phyloP scores from a whole-genome alignment of 2,888 invertebrate genomes.

The Sesia bembeciformis region DNA sequence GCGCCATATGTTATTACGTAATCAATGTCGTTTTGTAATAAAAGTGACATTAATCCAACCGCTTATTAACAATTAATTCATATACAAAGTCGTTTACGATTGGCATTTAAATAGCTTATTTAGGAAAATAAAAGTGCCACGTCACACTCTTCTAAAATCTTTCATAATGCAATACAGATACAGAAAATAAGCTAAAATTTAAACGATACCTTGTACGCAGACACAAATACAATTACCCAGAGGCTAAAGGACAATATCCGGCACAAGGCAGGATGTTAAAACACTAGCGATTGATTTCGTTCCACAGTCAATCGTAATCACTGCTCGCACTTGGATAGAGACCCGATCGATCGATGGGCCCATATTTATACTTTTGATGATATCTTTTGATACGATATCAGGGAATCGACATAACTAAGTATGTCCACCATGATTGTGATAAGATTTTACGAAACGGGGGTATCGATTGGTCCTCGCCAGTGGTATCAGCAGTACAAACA shows the following conservation, averaged over 20 bases:
- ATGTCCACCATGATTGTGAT: conserved; percentile 68
- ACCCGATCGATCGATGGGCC: conserved; percentile 70
- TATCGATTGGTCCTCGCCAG: conserved; percentile 63
- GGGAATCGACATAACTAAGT: conserved; percentile 57
- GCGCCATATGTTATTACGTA: conserved; percentile 62
- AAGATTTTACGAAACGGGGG: conserved; percentile 54
- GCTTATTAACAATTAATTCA: too few species aligned
- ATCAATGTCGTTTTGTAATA: conserved; percentile 23
- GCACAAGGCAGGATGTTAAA: conserved; percentile 10
- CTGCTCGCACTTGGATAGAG: conserved; percentile 65
- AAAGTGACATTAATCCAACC: background rate
- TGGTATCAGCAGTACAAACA: conserved; percentile 64
- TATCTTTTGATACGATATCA: conserved; percentile 70
- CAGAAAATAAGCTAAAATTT: background rate
- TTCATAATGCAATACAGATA: too few species aligned
- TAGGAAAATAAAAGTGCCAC: too few species aligned
- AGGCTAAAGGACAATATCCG: conserved; percentile 11
- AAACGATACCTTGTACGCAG: background rate
- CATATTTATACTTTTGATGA: conserved; percentile 73
- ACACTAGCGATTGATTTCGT: background rate
- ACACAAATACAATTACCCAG: background rate
- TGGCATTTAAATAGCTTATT: too few species aligned
- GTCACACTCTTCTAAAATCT: too few species aligned
- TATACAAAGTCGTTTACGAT: too few species aligned
- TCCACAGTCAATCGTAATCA: conserved; percentile 50